Evolutionary conservation across 2,888 invertebrate species (phyloP), one percentile per base, ranked within the genome.

Genomic region (Stomorhina lunata): DNA sequence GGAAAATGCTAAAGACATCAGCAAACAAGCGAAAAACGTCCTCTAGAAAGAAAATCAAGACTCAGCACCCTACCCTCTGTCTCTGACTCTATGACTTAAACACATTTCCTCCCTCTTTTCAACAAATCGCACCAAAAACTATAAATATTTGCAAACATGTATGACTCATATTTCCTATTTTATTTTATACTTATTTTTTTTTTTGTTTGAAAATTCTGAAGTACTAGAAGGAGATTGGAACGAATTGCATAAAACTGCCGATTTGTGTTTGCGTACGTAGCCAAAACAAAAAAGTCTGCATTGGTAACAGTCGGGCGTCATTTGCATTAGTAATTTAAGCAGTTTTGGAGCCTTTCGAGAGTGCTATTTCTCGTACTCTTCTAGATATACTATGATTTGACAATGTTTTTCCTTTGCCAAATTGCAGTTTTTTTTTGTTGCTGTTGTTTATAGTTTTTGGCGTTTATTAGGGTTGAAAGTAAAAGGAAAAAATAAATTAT

Each of bases 71-170:
- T 40, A 53, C 53, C 53, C 55, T 7, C 15, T 22, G 40, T n/a
- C 37, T n/a, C 22, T 29, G 10, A 66, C 75, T n/a, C n/a, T n/a
- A n/a, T n/a, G n/a, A n/a, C n/a, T n/a, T n/a, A n/a, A n/a, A n/a
- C n/a, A n/a, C n/a, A n/a, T n/a, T n/a, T n/a, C n/a, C n/a, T 57
- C 75, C 75, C 65, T 55, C 75, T 75, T 65, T 61, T 4, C 27
- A 32, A 15, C n/a, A 10, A 20, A 29, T 15, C 15, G 37, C 37
- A 59, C 10, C 15, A 59, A 71, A n/a, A 71, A 61, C 48, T 27
- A 50, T 50, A 66, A 50, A 25, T 61, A 66, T 66, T 66, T 50
- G 27, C 27, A 34, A 48, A 59, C 32, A 27, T 50, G 4, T n/a
- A 72, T 72, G 61, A 72, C 37, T 72, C 61, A 72, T 61, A n/a